Base-by-base conservation (phyloP, 2,113 vertebrate genomes). In the Riparia riparia region DNA sequence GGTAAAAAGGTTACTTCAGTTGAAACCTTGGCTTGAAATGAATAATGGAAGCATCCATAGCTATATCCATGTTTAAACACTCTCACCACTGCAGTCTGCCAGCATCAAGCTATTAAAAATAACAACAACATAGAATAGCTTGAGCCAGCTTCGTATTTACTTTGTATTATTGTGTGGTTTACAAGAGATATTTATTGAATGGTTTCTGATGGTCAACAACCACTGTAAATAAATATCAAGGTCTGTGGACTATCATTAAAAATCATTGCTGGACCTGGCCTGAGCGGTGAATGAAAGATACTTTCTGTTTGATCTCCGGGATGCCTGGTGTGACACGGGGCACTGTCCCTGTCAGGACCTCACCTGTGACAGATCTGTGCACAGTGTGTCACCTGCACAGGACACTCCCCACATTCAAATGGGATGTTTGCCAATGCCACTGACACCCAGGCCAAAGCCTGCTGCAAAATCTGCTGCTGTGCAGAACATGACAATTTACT, bases 391-490 rank as follows among this genome's bases (percentile, higher is more conserved):
- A 37, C 71, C 88, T 45, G 34, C 34, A 28, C 28, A 12, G 28
- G 56, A 63, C 2, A 4, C 28, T 32, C 39, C 21, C 47, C 57
- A 10, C 1, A 0, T 7, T 57, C 13, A 53, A 60, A 81, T 12
- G n/a, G 6, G 6, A 14, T 8, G 3, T 51, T 31, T 45, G 44
- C 39, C 82, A 61, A 4, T 0, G 0, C 3, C 78, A 44, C 3
- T 72, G 71, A 8, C 45, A n/a, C 20, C n/a, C 50, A 37, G 68
- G 42, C 25, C 84, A 69, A 61, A 80, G 25, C 49, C 57, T 70
- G 64, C 70, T 73, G 57, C 56, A 57, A 79, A 89, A 64, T 8
- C 41, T 86, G 82, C 45, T 45, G 65, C 57, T 64, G 25, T 56
- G 56, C 49, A 63, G 18, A 58, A 6, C 32, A 3, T 0, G n/a